Evolutionary conservation across 2,113 vertebrate genomes (phyloP), one percentile per base, ranked within the genome.

Genomic region (Tretioscincus oriximinensis): DNA sequence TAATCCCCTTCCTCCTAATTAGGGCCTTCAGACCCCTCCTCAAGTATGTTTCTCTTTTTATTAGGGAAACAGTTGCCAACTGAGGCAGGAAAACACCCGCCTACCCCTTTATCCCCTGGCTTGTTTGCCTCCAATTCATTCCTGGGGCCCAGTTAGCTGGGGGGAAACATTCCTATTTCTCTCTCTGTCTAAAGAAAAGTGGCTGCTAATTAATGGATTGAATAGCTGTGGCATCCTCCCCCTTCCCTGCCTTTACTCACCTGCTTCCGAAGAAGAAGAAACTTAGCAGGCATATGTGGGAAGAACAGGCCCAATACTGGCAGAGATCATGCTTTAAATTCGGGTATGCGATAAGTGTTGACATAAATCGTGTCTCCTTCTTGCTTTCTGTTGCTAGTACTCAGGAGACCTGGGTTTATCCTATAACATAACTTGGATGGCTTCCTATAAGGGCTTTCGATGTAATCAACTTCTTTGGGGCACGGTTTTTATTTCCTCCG

Each of bases 1-100:
- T 82, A 82, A 82, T 82, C 80, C 73, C 66, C 80, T 76, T 82
- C 73, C 73, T 76, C 73, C 80, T 76, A 82, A 82, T 82, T 82
- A 82, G 73, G 67, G 80, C 67, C 80, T 82, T 63, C 73, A 76
- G 67, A 66, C 73, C 73, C 80, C 80, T 70, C 80, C 73, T 76
- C 73, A 82, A 82, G 80, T 82, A 76, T 82, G 80, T 82, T 82
- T 82, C 74, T 82, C 80, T 82, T 82, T 82, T 76, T 82, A 82
- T 82, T 82, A 82, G 80, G 80, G 80, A 82, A 82, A 82, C 80
- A 82, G 80, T 82, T 82, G 74, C 80, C 73, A 82, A 82, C 80
- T 70, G 73, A 82, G 80, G 80, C 80, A 82, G 80, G 80, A 82
- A 82, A 82, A 82, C 80, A 82, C 73, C 80, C 80, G 80, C 80